These are phyloP conservation scores for Mus pahari DNA, from an alignment of 2,113 vertebrate genomes.

Conservation along the genomic window DNA sequence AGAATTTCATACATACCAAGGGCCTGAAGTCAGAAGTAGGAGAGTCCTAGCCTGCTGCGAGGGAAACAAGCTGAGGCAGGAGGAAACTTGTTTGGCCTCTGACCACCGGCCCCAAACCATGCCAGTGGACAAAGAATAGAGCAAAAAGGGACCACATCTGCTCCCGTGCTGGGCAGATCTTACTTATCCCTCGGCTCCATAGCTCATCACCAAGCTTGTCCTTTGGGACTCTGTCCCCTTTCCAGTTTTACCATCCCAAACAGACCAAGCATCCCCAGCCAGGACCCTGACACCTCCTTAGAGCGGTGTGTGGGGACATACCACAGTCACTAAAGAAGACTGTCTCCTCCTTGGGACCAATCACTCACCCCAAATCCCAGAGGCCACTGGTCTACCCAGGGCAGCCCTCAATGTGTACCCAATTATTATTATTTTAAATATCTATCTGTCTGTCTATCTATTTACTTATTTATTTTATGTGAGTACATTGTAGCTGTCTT, in stretches of 20 bases:
- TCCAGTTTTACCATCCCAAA: not conserved
- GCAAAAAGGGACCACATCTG: accelerated
- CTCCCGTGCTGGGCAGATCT: not conserved
- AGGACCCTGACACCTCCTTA: not conserved
- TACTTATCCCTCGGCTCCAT: not conserved
- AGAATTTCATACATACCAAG: constrained; percentile 70
- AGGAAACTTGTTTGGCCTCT: not conserved
- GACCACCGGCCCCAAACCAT: not conserved
- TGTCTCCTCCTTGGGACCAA: not conserved
- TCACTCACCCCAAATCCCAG: not conserved
- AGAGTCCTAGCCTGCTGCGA: not conserved
- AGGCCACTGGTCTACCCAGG: not conserved
- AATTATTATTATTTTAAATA: too few species aligned
- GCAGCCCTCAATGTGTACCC: not conserved
- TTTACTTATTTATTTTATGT: too few species aligned
- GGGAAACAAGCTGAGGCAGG: not conserved
- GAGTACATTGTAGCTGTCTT: too few species aligned
- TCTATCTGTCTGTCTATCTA: too few species aligned
- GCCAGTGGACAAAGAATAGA: not conserved
- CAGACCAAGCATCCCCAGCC: not conserved
- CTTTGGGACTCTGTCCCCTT: not conserved
- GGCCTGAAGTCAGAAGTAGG: constrained; percentile 64
- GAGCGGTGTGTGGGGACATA: not conserved
- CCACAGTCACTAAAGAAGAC: not conserved
- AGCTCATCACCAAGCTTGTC: not conserved